Evolutionary conservation across 2,113 vertebrate genomes (phyloP).

Genomic region (Fulmarus glacialis): DNA sequence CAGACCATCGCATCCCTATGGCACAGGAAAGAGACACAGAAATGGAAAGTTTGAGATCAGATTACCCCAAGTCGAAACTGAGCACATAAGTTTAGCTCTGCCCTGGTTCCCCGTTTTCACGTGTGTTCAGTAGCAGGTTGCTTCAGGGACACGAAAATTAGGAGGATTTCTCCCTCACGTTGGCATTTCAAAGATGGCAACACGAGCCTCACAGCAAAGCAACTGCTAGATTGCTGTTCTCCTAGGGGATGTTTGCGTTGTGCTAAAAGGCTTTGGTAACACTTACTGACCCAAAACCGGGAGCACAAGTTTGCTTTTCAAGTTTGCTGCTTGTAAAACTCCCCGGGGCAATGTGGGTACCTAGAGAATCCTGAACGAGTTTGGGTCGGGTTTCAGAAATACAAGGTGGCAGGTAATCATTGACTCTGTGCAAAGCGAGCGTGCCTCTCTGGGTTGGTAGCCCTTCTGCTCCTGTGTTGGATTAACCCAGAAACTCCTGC

Average conservation of each 20-base stretch:
- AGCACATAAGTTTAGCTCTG: background rate
- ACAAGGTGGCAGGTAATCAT: background rate
- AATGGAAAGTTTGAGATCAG: background rate
- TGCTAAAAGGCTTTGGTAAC: background rate
- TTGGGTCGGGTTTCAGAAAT: background rate
- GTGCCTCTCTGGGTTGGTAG: background rate
- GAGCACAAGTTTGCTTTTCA: background rate
- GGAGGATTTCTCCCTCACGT: background rate
- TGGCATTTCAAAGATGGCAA: background rate
- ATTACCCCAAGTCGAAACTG: background rate
- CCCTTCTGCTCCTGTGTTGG: background rate
- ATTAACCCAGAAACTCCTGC: constrained; percentile 49
- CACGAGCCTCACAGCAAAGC: fast-evolving
- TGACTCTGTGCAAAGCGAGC: background rate
- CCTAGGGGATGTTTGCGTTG: background rate
- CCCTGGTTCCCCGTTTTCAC: fast-evolving
- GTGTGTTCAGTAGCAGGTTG: background rate
- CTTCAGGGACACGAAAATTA: background rate
- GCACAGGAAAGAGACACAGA: fast-evolving
- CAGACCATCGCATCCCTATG: fast-evolving
- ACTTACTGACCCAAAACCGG: background rate
- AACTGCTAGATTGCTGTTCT: background rate
- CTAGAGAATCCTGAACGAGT: background rate
- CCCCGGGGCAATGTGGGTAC: background rate
- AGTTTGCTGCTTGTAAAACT: background rate